These are phyloP conservation scores for Triplophysa tibetana DNA, from an alignment of 2,113 vertebrate genomes.

Conservation along the genomic window DNA sequence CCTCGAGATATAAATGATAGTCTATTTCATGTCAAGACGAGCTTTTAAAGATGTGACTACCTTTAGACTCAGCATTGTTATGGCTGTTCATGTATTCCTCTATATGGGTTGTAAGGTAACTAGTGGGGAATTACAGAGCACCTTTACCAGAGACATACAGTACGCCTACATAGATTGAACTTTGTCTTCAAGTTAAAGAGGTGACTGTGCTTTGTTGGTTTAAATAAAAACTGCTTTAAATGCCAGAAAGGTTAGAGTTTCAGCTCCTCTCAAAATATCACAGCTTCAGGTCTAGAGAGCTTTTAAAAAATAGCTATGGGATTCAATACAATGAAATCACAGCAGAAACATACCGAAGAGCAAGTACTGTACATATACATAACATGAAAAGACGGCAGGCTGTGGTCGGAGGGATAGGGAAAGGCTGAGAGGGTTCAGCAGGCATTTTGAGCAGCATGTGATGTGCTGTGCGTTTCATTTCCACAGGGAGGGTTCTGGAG, in stretches of 20 bases:
- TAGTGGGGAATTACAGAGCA: neutral
- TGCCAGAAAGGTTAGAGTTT: constrained; percentile 12
- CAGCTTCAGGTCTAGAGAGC: neutral
- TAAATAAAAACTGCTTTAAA: constrained; percentile 24
- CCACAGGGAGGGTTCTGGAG: constrained; percentile 40
- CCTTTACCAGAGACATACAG: constrained; percentile 5
- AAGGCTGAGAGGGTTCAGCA: neutral
- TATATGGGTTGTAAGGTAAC: constrained; percentile 7
- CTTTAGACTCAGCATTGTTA: constrained; percentile 7
- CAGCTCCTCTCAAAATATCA: constrained; percentile 20
- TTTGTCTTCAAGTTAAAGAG: neutral
- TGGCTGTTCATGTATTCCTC: constrained; percentile 8
- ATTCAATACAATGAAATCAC: constrained; percentile 17
- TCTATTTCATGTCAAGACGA: constrained; percentile 20
- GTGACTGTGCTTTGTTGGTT: neutral
- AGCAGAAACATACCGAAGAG: neutral
- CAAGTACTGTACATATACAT: constrained; percentile 1
- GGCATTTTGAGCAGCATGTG: constrained; percentile 21
- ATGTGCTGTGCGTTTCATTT: constrained; percentile 15
- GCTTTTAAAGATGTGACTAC: constrained; percentile 24
- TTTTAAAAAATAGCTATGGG: neutral
- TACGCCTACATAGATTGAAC: constrained; percentile 16
- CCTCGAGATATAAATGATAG: constrained; percentile 24
- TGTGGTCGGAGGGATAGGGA: neutral
- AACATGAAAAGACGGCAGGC: constrained; percentile 18